Conservation (phyloP, 2,113 vertebrate species). For the Tachysurus vachellii region DNA sequence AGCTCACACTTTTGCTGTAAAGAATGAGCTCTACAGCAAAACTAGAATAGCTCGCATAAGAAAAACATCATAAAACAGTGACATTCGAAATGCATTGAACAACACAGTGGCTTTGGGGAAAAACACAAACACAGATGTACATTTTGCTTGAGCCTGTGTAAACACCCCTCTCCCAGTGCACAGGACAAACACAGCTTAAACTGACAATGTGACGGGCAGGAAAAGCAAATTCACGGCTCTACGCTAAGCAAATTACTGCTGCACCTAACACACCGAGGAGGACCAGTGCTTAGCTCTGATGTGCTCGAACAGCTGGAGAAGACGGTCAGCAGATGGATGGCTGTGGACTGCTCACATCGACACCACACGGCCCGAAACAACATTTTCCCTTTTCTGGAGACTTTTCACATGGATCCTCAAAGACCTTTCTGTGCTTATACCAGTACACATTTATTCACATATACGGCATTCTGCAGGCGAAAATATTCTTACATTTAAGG, state of each 20-base stretch:
- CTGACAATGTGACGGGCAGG: background rate
- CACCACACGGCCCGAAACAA: background rate
- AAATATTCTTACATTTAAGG: too few species aligned
- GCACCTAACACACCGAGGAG: constrained; percentile 47
- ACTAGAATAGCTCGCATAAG: constrained; percentile 23
- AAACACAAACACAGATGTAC: constrained; percentile 2
- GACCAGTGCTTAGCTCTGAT: background rate
- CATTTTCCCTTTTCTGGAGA: background rate
- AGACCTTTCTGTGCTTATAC: background rate
- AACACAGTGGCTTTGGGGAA: background rate
- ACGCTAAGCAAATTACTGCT: constrained; percentile 26
- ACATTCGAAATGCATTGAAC: background rate
- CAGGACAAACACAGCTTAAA: background rate
- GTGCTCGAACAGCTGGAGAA: constrained; percentile 41
- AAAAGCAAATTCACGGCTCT: constrained; percentile 8
- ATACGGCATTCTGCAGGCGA: too few species aligned
- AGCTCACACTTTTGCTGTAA: constrained; percentile 15
- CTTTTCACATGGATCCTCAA: background rate
- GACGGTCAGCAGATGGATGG: constrained; percentile 42
- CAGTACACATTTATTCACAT: background rate
- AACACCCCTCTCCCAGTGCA: constrained; percentile 8
- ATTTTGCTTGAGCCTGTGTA: background rate
- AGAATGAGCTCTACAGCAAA: constrained; percentile 22
- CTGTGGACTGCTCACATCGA: background rate
- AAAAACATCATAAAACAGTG: constrained; percentile 12